Base-by-base conservation (phyloP, 1,140 invertebrate species). In the Drosophila triauraria region DNA sequence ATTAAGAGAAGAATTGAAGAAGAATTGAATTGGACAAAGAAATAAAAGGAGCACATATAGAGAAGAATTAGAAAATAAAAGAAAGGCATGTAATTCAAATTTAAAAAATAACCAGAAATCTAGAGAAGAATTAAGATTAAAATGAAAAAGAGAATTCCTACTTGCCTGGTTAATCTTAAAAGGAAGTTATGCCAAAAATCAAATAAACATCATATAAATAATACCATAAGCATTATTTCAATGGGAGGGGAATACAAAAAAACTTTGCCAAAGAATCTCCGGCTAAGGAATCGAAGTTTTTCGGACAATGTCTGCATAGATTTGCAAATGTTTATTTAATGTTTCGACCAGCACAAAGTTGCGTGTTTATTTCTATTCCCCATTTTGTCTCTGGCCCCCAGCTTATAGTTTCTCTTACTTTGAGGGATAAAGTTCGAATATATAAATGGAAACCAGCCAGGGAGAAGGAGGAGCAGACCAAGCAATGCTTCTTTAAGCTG, bases 401-500 rank as follows among this genome's bases (percentile, higher is more conserved):
- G 27, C 13, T 10, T 7, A 47, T 63, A 63, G 64, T 67, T 67
- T 40, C 35, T 6, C 20, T 6, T 10, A 40, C 20, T 46, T 47
- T 46, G 12, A 17, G 44, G 43, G 25, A 40, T 25, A 47, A 67
- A 61, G 17, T 38, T 53, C 27, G 27, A 35, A 15, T 60, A n/a
- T 53, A 23, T n/a, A 50, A 8, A 50, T 56, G 23, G 38, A 56
- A 25, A 56, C 15, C 13, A 38, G 35, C 3, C 32, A 0, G 12
- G 12, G 10, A 7, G 5, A 43, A 7, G 50, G 2, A 15, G 7
- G 8, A 2, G 25, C 1, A 10, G 6, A 20, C 38, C 12, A 38
- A 1, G 20, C 38, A 56, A 70, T 20, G 43, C 50, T 70, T 63
- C 71, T 80, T 72, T 69, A 74, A 85, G 82, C 75, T 69, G 67